phyloP scores from a whole-genome alignment of 2,113 vertebrate genomes.

The Ailurus styani region DNA sequence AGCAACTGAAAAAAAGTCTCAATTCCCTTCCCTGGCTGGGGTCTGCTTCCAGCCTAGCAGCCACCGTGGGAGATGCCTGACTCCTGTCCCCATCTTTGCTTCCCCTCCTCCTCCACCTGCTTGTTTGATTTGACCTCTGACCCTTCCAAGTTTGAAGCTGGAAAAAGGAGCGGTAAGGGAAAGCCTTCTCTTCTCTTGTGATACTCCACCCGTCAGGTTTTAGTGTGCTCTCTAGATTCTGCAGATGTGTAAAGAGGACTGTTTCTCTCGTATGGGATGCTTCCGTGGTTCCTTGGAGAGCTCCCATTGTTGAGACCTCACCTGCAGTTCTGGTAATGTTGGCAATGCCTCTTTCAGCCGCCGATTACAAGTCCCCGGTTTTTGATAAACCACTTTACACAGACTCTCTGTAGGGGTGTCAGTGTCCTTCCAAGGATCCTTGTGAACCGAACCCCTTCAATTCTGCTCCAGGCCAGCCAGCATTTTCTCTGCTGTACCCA shows the following conservation, averaged over 20 bases:
- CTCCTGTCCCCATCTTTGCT: not conserved
- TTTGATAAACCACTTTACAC: not conserved
- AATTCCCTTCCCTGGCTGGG: not conserved
- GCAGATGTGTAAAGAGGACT: not conserved
- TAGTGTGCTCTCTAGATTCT: not conserved
- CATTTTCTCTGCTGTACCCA: not conserved
- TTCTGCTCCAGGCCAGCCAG: not conserved
- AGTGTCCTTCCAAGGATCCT: not conserved
- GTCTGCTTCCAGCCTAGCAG: not conserved
- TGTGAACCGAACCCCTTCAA: not conserved
- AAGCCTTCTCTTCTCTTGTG: not conserved
- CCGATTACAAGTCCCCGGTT: not conserved
- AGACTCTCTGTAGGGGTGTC: not conserved
- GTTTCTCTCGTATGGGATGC: not conserved
- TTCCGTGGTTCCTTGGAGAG: not conserved
- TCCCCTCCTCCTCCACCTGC: not conserved
- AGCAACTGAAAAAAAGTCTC: not conserved
- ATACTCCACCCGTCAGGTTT: not conserved
- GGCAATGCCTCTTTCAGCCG: not conserved
- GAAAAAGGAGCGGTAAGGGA: not conserved
- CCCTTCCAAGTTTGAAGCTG: not conserved
- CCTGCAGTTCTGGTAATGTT: not conserved
- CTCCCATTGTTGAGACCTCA: not conserved
- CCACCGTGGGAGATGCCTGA: not conserved
- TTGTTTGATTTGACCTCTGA: constrained; percentile 10